A percentile compares a stretch with the other conserved stretches of the same genome.
phyloP scores from a whole-genome alignment of 2,888 invertebrate genomes.

The Trachelus tabidus region DNA sequence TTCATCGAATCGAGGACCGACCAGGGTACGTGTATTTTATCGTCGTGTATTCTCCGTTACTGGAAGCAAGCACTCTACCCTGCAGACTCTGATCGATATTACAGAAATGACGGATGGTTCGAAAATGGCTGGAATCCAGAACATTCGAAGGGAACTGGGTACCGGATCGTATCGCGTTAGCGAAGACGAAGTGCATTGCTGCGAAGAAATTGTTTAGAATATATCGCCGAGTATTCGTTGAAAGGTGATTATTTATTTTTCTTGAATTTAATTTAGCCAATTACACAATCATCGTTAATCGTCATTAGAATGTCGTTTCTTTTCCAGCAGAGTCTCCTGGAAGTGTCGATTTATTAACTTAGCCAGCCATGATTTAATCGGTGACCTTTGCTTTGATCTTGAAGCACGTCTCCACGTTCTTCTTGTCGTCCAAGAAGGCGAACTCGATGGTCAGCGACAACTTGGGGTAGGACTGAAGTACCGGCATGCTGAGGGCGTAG shows the following conservation, averaged over 20 bases:
- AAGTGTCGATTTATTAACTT: background rate
- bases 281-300: background rate
- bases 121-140: background rate
- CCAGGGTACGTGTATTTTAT: background rate
- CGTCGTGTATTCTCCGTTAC: background rate
- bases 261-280: background rate
- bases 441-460: constrained; percentile 43
- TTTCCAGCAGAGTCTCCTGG: background rate
- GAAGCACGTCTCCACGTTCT: constrained; percentile 45
- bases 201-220: background rate
- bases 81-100: background rate
- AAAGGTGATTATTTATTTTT: background rate
- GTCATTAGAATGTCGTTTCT: background rate
- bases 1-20: background rate
- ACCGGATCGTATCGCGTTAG: background rate
- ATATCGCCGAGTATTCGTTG: background rate
- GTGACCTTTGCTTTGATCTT: constrained; percentile 39
- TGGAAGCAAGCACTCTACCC: background rate
- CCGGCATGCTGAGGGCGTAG: constrained; percentile 52
- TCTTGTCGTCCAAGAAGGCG: constrained; percentile 39
- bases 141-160: background rate
- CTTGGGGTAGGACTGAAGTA: constrained; percentile 44
- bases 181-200: background rate
- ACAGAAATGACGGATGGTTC: background rate
- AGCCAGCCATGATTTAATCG: background rate